These are phyloP conservation scores for western clawed frog (Xenopus tropicalis) DNA, from an alignment of 2,113 vertebrate genomes.

Conservation along the genomic window DNA sequence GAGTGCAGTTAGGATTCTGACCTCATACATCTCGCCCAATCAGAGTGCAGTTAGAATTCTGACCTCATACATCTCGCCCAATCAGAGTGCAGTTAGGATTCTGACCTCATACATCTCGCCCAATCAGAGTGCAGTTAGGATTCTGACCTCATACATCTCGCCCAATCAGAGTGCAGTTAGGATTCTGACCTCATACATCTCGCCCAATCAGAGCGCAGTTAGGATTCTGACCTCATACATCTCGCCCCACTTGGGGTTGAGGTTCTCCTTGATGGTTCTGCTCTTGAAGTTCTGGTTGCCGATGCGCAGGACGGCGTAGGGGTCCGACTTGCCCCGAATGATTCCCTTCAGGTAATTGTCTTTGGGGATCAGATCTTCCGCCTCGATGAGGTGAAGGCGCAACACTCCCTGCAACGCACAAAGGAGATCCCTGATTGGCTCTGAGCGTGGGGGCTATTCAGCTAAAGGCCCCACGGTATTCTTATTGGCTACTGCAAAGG, in stretches of 20 bases:
- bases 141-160: constrained; percentile 84
- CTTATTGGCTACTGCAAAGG: too few relatives aligned
- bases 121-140: too few relatives aligned
- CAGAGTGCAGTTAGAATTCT: not conserved
- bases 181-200: constrained; percentile 80
- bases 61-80: too few relatives aligned
- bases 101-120: constrained; percentile 90
- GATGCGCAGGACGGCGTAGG: constrained; percentile 76
- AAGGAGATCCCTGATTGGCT: too few relatives aligned
- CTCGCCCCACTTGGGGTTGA: constrained; percentile 86
- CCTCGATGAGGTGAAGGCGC: constrained; percentile 82
- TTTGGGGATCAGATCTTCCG: constrained; percentile 78
- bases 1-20: too few relatives aligned
- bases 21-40: too few relatives aligned
- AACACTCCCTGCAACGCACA: constrained; percentile 78
- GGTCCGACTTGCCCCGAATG: constrained; percentile 90
- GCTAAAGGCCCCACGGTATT: not conserved
- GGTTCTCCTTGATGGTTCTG: constrained; percentile 78
- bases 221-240: constrained; percentile 77
- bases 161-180: too few relatives aligned
- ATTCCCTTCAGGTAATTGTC: constrained; percentile 84
- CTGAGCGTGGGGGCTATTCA: too few relatives aligned
- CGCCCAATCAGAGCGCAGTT: too few relatives aligned
- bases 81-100: too few relatives aligned
- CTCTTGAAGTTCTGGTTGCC: constrained; percentile 74